phyloP scores from a whole-genome alignment of 2,888 invertebrate genomes.

The Polydrusus tereticollis region DNA sequence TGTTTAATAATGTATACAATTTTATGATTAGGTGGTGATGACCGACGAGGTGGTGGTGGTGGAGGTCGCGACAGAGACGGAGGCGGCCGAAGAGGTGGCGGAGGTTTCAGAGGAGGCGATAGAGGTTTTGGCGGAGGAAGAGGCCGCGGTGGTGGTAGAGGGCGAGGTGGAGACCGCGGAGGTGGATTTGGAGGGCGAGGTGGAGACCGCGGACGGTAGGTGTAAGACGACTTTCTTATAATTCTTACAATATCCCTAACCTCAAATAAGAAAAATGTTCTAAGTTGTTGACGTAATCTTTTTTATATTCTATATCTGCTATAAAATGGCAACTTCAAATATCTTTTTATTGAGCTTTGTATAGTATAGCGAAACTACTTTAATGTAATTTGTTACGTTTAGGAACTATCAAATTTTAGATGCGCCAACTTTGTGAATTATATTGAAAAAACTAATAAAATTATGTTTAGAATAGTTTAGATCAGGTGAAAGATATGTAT shows the following conservation, averaged over 20 bases:
- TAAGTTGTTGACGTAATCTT: not conserved
- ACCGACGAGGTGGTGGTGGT: conserved; percentile 34
- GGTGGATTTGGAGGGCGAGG: conserved; percentile 65
- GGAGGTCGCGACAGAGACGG: conserved; percentile 62
- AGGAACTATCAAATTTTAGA: no score
- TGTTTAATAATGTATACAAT: not conserved
- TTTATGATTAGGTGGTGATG: conserved; percentile 46
- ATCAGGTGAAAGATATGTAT: no score
- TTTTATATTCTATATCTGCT: no score
- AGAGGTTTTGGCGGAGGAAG: conserved; percentile 64
- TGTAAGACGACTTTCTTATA: not conserved
- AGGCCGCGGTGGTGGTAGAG: conserved; percentile 48
- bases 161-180: conserved; percentile 52
- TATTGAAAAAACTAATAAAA: no score
- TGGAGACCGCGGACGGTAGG: conserved; percentile 56
- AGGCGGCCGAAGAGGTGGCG: conserved; percentile 59
- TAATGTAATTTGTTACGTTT: no score
- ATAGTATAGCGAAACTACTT: no score
- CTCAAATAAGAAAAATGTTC: not conserved
- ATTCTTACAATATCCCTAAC: not conserved
- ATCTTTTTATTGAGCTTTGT: no score
- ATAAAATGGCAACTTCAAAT: no score
- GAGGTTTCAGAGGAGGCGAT: conserved; percentile 61
- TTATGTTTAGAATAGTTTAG: no score
- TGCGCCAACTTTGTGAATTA: no score